Evolutionary conservation across 2,888 invertebrate genomes (phyloP).

Genomic region (Erebia epiphron): DNA sequence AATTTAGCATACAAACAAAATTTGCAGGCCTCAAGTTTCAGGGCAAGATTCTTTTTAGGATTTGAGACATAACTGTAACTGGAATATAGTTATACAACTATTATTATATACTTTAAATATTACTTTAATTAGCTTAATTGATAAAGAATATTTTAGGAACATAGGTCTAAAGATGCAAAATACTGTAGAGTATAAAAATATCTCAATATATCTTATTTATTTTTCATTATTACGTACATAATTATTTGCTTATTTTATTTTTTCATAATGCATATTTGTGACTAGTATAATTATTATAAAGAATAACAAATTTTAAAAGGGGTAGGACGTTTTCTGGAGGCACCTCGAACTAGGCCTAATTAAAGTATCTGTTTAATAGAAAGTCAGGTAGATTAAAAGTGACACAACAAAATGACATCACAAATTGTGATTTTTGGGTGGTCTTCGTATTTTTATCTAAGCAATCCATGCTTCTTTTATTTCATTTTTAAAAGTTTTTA

Average conservation of each 20-base stretch:
- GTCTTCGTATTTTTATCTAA: slow-evolving; percentile 38
- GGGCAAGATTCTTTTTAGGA: slow-evolving; percentile 17
- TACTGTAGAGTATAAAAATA: slow-evolving; percentile 32
- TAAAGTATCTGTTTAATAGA: slow-evolving; percentile 15
- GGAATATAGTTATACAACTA: slow-evolving; percentile 32
- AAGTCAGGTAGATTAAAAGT: slow-evolving; percentile 16
- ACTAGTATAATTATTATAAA: slow-evolving; percentile 23
- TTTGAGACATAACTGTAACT: slow-evolving; percentile 30
- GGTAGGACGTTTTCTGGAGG: slow-evolving; percentile 29
- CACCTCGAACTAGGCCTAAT: slow-evolving; percentile 30
- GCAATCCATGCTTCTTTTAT: slow-evolving; percentile 38
- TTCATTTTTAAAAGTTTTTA: slow-evolving; percentile 38
- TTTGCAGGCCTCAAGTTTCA: slow-evolving; percentile 9
- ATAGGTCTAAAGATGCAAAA: slow-evolving; percentile 37
- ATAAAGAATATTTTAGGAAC: slow-evolving; percentile 38
- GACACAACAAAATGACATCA: slow-evolving; percentile 32
- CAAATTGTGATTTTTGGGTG: slow-evolving; percentile 36
- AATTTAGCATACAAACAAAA: slow-evolving; percentile 22
- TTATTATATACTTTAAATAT: slow-evolving; percentile 36
- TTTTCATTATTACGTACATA: slow-evolving; percentile 31
- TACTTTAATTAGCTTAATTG: slow-evolving; percentile 43
- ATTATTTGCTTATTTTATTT: slow-evolving; percentile 27
- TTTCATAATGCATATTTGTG: slow-evolving; percentile 20
- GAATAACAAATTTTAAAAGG: slow-evolving; percentile 7
- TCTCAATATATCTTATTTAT: slow-evolving; percentile 37